Conservation (phyloP, 2,888 invertebrate species). For the Linyphia triangularis region DNA sequence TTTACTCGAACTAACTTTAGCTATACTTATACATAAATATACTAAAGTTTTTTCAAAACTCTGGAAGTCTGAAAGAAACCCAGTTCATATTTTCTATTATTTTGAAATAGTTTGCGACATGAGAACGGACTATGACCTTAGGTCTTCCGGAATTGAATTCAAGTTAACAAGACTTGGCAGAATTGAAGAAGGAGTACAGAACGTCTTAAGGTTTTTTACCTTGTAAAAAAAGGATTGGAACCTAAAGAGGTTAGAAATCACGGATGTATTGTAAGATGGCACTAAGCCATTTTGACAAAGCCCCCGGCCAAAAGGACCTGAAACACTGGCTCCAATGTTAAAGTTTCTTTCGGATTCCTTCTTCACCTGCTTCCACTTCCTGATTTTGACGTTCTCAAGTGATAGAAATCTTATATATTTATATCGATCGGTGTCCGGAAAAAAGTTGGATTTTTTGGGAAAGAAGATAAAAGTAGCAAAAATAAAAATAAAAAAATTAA, state of each 20-base stretch:
- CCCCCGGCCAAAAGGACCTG: slow-evolving; percentile 44
- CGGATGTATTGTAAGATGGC: slow-evolving; percentile 28
- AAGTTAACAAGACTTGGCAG: slow-evolving; percentile 54
- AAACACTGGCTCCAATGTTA: slow-evolving; percentile 46
- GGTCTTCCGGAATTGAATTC: slow-evolving; percentile 45
- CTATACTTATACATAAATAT: too few species aligned
- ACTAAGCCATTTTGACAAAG: slow-evolving; percentile 69
- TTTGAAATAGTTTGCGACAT: not conserved
- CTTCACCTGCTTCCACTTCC: slow-evolving; percentile 39
- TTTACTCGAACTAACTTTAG: too few species aligned
- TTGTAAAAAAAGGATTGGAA: slow-evolving; percentile 41
- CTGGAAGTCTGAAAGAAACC: not conserved
- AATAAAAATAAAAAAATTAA: slow-evolving; percentile 5
- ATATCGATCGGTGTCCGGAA: slow-evolving; percentile 38
- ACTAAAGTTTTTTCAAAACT: too few species aligned
- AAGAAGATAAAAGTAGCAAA: not conserved
- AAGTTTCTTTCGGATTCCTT: slow-evolving; percentile 41
- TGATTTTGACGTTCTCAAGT: slow-evolving; percentile 61
- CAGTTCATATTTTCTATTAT: not conserved
- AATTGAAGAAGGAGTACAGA: slow-evolving; percentile 2
- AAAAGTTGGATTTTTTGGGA: slow-evolving; percentile 3
- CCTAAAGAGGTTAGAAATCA: slow-evolving; percentile 57
- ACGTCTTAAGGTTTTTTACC: slow-evolving; percentile 15
- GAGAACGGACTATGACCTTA: slow-evolving; percentile 15
- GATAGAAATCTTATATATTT: slow-evolving; percentile 58